Evolutionary conservation across 2,797 vertebrate genomes (phyloP), one percentile per base, ranked within the genome.

Genomic region (Bradypodion pumilum): DNA sequence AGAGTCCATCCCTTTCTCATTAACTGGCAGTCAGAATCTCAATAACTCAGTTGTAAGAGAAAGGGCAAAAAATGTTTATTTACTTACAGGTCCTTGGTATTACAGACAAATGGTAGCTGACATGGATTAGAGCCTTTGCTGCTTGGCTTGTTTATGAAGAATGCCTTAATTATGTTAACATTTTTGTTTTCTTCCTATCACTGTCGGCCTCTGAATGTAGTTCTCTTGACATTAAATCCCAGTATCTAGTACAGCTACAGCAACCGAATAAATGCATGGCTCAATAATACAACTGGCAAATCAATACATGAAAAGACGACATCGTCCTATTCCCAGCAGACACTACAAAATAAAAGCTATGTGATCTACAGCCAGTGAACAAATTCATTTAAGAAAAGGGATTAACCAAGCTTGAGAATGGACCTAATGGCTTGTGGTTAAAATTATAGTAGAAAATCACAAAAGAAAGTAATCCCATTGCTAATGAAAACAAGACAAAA

Each of bases 341-440:
- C 78, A 70, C 12, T 73, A 74, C 59, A 82, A 75, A 75, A 83
- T 59, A 68, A 76, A 83, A 16, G 73, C 3, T 0, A 7, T 6
- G 5, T 80, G 1, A 35, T 79, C 23, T 79, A 65, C 65, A 72
- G 29, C 70, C 49, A 76, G 8, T 1, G 73, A 2, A 25, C 86
- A 88, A 49, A 86, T 77, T 86, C 60, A 62, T 68, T 81, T 49
- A 69, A 69, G 73, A 72, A 77, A n/a, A 81, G 37, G 74, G 32
- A 60, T 75, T 2, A 83, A 40, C n/a, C 35, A 63, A 56, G 1
- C 80, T 81, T 68, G 5, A 2, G 70, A 74, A n/a, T 32, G 70
- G 87, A 73, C 0, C 32, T 72, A 72, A 74, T 77, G 7, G n/a
- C 27, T 9, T 74, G 42, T 80, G 12, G 32, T 81, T 75, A 52